Evolutionary conservation across 2,113 vertebrate species (phyloP), one percentile per base, ranked within the genome.

Genomic region (Eurystomus gularis): DNA sequence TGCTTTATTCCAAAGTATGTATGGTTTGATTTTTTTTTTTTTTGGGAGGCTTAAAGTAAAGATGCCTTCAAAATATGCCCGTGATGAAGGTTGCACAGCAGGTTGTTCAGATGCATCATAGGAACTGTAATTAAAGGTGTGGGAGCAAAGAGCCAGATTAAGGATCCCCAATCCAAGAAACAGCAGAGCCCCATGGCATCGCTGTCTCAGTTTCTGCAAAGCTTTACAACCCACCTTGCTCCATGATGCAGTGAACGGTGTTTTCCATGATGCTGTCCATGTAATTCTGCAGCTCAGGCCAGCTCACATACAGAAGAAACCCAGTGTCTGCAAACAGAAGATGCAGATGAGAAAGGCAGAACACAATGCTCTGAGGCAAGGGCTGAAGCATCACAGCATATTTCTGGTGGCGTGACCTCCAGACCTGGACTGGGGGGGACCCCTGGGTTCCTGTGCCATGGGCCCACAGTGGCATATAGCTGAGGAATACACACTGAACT

Each of bases 81-180:
- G n/a, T n/a, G n/a, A 33, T 66, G 77, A 88, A 93, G 82, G 71
- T 1, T 78, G 62, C 86, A 93, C 72, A 94, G 91, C 64, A 57
- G 51, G 86, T 62, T 91, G 72, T 75, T 94, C 88, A 68, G 42
- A 68, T 62, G 57, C 2, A 0, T 92, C 92, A 91, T 2, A 60
- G 91, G 91, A 96, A 35, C 73, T 61, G 39, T 19, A 92, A 83
- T 60, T 1, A 8, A 92, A 92, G 77, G 69, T 86, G 83, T 73
- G 71, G 54, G 61, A 94, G 72, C 80, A 42, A 61, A 75, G 40
- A 91, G 82, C 60, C 91, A 96, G 86, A 94, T 96, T 88, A 78
- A 78, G 55, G 88, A 86, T 91, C 61, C 80, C 33, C 33, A 48
- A 83, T 76, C n/a, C 46, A 66, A 86, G 91, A 60, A 90, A 86